phyloP scores from a whole-genome alignment of 2,797 vertebrate genomes.

The Phalanger gymnotis region DNA sequence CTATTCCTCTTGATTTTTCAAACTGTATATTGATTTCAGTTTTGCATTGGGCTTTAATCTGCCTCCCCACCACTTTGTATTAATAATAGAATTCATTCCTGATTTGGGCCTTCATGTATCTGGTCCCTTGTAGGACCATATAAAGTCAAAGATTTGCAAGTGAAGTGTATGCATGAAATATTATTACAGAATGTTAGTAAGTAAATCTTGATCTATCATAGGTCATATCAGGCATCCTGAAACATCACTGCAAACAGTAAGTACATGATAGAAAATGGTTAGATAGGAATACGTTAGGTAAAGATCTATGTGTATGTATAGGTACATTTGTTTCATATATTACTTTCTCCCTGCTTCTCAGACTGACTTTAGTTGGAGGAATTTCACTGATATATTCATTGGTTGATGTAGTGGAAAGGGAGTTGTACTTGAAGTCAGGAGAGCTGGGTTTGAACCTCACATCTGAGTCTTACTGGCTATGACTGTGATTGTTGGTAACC shows the following conservation, averaged over 20 bases:
- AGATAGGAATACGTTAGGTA: not conserved
- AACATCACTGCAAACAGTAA: not conserved
- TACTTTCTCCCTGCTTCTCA: not conserved
- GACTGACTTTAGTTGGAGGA: not conserved
- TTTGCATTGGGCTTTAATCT: too few relatives aligned
- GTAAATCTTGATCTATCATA: not conserved
- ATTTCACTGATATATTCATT: too few relatives aligned
- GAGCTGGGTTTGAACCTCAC: not conserved
- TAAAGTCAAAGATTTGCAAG: conserved; percentile 16
- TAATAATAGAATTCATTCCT: conserved; percentile 23
- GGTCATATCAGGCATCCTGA: not conserved
- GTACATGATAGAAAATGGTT: not conserved
- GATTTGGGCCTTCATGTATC: not conserved
- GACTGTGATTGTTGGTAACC: too few relatives aligned
- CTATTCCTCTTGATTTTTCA: too few relatives aligned
- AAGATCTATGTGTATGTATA: not conserved
- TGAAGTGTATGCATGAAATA: not conserved
- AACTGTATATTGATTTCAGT: too few relatives aligned
- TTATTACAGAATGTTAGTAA: not conserved
- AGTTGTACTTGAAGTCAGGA: not conserved
- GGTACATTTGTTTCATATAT: not conserved
- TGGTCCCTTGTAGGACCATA: not conserved
- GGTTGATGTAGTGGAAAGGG: too few relatives aligned
- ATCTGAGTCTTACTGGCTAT: not conserved
- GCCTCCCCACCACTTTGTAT: too few relatives aligned